These are phyloP conservation scores for Aphidius colemani DNA, from an alignment of 2,888 invertebrate genomes.

Conservation along the genomic window DNA sequence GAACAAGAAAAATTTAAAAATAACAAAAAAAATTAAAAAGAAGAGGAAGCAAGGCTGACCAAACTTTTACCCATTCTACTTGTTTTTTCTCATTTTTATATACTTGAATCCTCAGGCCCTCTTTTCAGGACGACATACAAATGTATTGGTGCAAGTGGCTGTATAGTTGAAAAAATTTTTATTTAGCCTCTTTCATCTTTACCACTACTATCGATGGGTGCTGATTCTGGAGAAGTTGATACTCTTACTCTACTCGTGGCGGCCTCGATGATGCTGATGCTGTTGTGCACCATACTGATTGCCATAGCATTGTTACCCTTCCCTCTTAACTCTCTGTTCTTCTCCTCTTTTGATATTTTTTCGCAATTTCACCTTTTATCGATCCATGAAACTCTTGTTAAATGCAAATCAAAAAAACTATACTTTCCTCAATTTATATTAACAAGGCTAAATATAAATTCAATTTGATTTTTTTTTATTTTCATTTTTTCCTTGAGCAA, in stretches of 20 bases:
- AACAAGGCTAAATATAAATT: conserved; percentile 1
- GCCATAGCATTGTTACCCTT: conserved; percentile 11
- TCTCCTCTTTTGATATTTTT: not conserved
- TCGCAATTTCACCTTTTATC: conserved; percentile 15
- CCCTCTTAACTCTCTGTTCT: not conserved
- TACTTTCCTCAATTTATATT: conserved; percentile 7
- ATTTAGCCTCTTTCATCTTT: too few relatives aligned
- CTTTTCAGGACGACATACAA: too few relatives aligned
- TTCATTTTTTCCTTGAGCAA: too few relatives aligned
- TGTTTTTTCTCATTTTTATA: not conserved
- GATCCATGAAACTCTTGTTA: conserved; percentile 18
- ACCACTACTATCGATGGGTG: too few relatives aligned
- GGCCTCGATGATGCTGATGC: conserved; percentile 2
- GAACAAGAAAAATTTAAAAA: too few relatives aligned
- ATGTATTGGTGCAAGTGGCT: too few relatives aligned
- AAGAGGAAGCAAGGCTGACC: conserved; percentile 31
- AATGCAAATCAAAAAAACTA: conserved; percentile 13
- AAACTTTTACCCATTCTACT: conserved; percentile 30
- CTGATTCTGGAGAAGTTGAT: too few relatives aligned
- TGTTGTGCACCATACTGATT: conserved; percentile 3
- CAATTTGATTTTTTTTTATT: too few relatives aligned
- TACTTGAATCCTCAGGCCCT: not conserved
- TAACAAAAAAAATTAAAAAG: too few relatives aligned
- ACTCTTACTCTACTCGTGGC: not conserved
- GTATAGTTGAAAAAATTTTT: too few relatives aligned